phyloP scores from a whole-genome alignment of 2,113 vertebrate species.

The Hemichromis elongatus region DNA sequence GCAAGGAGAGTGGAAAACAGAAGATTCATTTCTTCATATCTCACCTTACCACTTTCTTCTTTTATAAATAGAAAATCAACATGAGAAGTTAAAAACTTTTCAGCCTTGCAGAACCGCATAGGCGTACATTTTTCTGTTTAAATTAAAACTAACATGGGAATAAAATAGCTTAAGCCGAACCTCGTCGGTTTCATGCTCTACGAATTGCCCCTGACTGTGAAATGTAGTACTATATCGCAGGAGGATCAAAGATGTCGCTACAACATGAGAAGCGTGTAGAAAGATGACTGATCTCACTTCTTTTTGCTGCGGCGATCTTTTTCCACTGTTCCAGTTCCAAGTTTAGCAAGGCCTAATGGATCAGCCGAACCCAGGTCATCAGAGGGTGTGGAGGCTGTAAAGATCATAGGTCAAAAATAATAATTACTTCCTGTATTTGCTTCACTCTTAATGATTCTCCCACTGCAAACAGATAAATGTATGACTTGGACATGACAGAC shows the following conservation, averaged over 20 bases:
- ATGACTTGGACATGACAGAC: not conserved
- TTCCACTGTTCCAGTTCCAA: constrained; percentile 83
- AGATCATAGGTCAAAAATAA: not conserved
- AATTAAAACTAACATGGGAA: not conserved
- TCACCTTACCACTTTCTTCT: constrained; percentile 7
- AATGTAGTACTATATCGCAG: not conserved
- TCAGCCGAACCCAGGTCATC: constrained; percentile 84
- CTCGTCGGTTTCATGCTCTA: not conserved
- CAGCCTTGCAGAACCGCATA: not conserved
- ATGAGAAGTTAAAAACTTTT: not conserved
- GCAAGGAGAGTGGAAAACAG: constrained; percentile 8
- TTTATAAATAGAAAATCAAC: constrained; percentile 32
- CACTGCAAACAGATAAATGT: not conserved
- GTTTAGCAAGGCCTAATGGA: constrained; percentile 84
- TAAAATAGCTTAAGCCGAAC: not conserved
- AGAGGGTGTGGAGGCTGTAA: constrained; percentile 84
- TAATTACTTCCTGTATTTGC: not conserved
- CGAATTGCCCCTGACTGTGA: not conserved
- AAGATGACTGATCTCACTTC: constrained; percentile 74
- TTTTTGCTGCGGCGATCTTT: constrained; percentile 91
- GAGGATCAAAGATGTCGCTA: not conserved
- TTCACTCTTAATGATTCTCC: not conserved
- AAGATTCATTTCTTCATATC: constrained; percentile 23
- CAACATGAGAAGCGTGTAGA: not conserved
- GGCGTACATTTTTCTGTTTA: not conserved